phyloP scores from a whole-genome alignment of 2,797 vertebrate species.

The Ciconia nigra region DNA sequence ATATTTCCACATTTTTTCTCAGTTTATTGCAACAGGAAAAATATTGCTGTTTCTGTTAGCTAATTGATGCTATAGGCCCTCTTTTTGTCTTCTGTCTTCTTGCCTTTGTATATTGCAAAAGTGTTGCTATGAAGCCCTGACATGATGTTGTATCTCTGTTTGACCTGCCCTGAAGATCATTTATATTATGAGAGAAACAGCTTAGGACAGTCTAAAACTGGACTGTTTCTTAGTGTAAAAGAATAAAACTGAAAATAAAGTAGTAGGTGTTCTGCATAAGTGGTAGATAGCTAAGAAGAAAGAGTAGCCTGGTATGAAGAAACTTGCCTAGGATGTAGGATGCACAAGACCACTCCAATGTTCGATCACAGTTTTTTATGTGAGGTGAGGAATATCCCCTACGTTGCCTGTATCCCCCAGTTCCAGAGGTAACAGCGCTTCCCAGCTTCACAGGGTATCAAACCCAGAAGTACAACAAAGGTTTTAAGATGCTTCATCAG shows the following conservation, averaged over 20 bases:
- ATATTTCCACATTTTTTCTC: background rate
- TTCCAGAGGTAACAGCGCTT: background rate
- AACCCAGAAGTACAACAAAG: background rate
- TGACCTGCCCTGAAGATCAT: background rate
- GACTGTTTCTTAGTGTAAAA: background rate
- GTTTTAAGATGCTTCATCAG: background rate
- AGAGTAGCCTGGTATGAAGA: background rate
- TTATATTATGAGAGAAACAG: background rate
- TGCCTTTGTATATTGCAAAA: background rate
- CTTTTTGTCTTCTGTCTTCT: background rate
- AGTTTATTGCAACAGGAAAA: background rate
- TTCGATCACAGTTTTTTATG: background rate
- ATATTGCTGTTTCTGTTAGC: background rate
- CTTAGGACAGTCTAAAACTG: background rate
- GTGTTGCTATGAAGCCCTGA: background rate
- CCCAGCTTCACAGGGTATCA: background rate
- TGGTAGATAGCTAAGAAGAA: background rate
- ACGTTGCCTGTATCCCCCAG: rapidly evolving
- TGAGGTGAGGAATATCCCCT: background rate
- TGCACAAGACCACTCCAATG: background rate
- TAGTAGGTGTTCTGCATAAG: background rate
- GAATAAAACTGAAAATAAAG: background rate
- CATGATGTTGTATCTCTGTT: background rate
- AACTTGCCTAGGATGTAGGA: background rate
- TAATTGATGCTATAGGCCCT: background rate